Conservation (phyloP, 2,113 vertebrate genomes). For the Nipponia nippon region DNA sequence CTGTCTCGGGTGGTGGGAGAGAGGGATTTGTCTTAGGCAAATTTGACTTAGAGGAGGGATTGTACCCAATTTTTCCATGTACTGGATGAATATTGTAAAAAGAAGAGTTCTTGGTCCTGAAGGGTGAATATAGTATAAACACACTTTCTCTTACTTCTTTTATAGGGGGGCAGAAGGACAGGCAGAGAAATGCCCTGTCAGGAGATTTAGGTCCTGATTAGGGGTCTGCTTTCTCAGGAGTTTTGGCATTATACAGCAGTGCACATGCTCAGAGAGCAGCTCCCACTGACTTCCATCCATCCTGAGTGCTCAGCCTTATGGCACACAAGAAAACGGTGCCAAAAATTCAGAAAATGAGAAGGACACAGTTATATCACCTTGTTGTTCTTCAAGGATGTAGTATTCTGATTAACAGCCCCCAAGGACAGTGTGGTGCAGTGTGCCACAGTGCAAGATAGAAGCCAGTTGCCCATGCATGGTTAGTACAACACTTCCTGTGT, state of each 20-base stretch:
- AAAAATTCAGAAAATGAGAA: background rate
- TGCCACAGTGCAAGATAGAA: accelerated
- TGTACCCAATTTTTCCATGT: background rate
- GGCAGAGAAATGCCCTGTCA: background rate
- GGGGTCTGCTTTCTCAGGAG: background rate
- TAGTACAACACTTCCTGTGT: background rate
- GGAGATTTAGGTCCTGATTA: background rate
- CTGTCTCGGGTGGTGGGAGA: background rate
- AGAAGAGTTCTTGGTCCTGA: background rate
- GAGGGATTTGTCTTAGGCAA: background rate
- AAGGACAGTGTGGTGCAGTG: background rate
- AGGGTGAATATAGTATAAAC: background rate
- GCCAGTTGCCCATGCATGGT: background rate
- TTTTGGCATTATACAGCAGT: background rate
- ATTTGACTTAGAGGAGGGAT: background rate
- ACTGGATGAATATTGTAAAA: background rate
- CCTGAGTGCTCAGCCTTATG: background rate
- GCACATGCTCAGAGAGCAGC: background rate
- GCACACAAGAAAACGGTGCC: accelerated
- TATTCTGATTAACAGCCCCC: background rate
- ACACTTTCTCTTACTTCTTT: background rate
- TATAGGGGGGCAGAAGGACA: background rate
- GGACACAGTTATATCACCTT: background rate
- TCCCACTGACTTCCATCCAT: background rate
- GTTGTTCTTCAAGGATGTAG: background rate